Base-by-base conservation (phyloP, 2,113 vertebrate genomes). In the Euleptes europaea region DNA sequence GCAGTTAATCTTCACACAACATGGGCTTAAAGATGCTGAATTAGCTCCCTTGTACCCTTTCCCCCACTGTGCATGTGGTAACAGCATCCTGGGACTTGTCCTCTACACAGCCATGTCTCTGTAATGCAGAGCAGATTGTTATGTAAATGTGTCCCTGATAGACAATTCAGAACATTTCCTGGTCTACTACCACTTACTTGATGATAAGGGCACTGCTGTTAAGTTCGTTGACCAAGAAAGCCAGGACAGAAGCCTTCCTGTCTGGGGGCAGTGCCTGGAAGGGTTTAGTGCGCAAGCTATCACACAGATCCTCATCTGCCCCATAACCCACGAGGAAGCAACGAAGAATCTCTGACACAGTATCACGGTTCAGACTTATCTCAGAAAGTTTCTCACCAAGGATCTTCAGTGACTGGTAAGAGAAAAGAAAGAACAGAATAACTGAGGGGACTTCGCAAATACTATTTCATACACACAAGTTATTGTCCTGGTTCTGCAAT, bases 191-290 rank as follows among this genome's bases (percentile, higher is more conserved):
- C 51, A 0, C 94, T 94, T 87, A 99, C 98, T 96, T 97, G 82
- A 97, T 97, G 92, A 99, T 97, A 63, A 95, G 94, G 91, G 96
- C 97, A 66, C 98, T 98, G 94, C 97, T 94, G 67, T 98, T 98
- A n/a, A 99, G 97, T 88, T 98, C 98, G n/a, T 98, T 97, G 77
- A 98, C 97, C 79, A 99, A 94, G 95, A 99, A 98, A 78, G 96
- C 97, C 66, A 99, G 91, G 86, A 98, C 96, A 44, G 98, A 89
- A 3, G 98, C 98, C 91, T 99, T 99, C 85, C 92, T 94, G 75
- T 98, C 97, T 0, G 98, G 97, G 8, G 97, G 93, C 88, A 98
- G 97, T 1, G 98, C 95, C 54, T 99, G 98, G 94, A 99, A 99
- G 71, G 98, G 97, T 92, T 98, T 98, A 85, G 98, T 98, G 83